Percentiles rank a stretch among this genome's conserved stretches.
phyloP scores from a whole-genome alignment of 2,113 vertebrate species.

The Rhizomys pruinosus region DNA sequence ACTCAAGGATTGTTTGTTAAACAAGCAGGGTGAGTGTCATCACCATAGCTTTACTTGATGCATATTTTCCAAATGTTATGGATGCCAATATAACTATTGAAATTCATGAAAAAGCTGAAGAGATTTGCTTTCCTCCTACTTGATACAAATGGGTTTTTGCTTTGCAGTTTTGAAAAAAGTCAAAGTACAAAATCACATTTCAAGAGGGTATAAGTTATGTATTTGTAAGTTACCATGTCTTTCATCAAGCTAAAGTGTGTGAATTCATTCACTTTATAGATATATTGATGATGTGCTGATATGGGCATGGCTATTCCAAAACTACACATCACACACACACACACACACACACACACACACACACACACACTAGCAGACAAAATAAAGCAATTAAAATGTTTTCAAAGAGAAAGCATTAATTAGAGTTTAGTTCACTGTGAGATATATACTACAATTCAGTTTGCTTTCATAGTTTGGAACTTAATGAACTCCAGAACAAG shows the following conservation, averaged over 20 bases:
- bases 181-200: conserved; percentile 53
- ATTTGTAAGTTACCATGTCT: conserved; percentile 31
- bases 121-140: neutral
- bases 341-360: conserved; percentile 4
- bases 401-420: conserved; percentile 41
- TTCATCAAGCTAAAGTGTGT: neutral
- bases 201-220: conserved; percentile 33
- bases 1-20: neutral
- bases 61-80: neutral
- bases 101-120: neutral
- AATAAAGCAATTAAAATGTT: conserved; percentile 42
- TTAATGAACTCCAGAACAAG: conserved; percentile 55
- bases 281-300: neutral
- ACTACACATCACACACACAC: neutral
- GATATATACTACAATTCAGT: conserved; percentile 29
- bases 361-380: neutral
- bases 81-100: neutral
- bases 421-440: neutral
- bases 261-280: conserved; percentile 62
- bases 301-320: conserved; percentile 31
- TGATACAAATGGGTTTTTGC: neutral
- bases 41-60: neutral
- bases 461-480: conserved; percentile 62
- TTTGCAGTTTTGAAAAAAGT: conserved; percentile 48
- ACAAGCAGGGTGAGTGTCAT: neutral